These are phyloP conservation scores for Yasuhikotakia modesta DNA, from an alignment of 2,797 vertebrate species.

Conservation along the genomic window DNA sequence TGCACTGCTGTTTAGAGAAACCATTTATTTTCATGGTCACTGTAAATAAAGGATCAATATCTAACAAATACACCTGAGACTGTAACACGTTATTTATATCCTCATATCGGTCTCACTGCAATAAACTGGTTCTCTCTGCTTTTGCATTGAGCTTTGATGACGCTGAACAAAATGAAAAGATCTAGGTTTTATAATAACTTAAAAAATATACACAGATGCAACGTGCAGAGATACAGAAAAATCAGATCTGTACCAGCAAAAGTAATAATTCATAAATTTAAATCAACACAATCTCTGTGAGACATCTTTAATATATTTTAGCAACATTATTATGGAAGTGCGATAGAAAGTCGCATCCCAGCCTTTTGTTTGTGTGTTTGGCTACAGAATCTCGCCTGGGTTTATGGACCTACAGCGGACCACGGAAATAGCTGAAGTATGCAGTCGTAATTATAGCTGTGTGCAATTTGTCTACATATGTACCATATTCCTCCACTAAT, in stretches of 20 bases:
- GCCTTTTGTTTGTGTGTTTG: not conserved
- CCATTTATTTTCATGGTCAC: conserved; percentile 3
- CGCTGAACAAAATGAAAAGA: conserved; percentile 10
- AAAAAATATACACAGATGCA: not conserved
- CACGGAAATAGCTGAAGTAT: not conserved
- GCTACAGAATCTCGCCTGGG: not conserved
- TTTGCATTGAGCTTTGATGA: not conserved
- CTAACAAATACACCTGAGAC: not conserved
- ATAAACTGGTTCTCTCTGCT: not conserved
- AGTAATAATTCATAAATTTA: conserved; percentile 30
- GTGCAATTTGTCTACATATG: conserved; percentile 10
- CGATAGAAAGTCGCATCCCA: conserved; percentile 7
- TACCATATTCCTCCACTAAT: conserved; percentile 14
- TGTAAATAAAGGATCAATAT: conserved; percentile 20
- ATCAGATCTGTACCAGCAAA: not conserved
- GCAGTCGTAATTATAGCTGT: not conserved
- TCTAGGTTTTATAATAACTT: not conserved
- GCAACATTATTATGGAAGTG: conserved; percentile 7
- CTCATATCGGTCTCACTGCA: conserved; percentile 14
- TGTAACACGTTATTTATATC: conserved; percentile 5
- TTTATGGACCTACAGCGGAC: not conserved
- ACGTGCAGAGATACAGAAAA: not conserved
- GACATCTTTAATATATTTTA: conserved; percentile 46
- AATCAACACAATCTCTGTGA: conserved; percentile 7
- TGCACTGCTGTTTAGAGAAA: conserved; percentile 1